These are phyloP conservation scores for Mobula hypostoma DNA, from an alignment of 2,113 vertebrate species.

Conservation along the genomic window DNA sequence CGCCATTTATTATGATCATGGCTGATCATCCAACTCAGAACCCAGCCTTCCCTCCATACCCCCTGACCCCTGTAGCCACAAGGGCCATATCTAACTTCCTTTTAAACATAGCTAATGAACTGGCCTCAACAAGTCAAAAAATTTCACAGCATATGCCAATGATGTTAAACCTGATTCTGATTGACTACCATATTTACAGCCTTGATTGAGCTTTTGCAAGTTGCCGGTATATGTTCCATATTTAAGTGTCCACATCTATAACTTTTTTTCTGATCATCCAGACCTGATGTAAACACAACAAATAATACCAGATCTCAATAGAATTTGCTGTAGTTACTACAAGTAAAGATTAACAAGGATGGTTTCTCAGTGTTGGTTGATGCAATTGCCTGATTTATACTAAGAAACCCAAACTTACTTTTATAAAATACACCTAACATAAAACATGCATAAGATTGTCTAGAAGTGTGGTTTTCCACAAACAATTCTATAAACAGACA, in stretches of 20 bases:
- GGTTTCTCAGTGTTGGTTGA: background rate
- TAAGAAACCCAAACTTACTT: background rate
- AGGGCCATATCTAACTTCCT: no score
- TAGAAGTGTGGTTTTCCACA: no score
- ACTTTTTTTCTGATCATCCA: background rate
- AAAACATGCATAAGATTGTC: background rate
- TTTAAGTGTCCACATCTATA: background rate
- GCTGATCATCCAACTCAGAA: no score
- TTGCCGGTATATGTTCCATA: background rate
- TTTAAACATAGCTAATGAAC: no score
- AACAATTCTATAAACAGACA: no score
- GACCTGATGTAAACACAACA: conserved; percentile 13
- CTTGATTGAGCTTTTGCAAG: background rate
- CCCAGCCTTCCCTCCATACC: no score
- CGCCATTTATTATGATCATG: no score
- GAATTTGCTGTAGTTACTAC: background rate
- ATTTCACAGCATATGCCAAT: no score
- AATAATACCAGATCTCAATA: background rate
- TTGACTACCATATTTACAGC: background rate
- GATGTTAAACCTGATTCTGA: no score
- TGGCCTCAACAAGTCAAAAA: no score
- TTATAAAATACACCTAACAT: background rate
- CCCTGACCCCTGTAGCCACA: no score
- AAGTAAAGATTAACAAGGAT: background rate
- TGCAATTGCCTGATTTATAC: background rate